Conservation (phyloP, 2,797 vertebrate species). For the Sebastes minor region DNA sequence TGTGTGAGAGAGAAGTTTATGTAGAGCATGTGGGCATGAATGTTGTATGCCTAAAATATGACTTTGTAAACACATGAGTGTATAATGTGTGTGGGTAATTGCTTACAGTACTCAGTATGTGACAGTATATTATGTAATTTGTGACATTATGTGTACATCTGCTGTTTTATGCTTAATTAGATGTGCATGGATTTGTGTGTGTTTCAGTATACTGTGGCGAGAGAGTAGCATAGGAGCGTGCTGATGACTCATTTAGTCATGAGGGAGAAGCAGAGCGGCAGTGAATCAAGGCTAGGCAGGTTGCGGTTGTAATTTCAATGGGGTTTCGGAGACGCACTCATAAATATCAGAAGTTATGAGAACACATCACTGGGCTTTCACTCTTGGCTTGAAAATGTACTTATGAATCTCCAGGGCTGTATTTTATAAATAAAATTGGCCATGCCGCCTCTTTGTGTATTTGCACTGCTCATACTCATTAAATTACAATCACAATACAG, state of each 20-base stretch:
- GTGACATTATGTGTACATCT: constrained; percentile 2
- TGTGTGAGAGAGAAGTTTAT: background rate
- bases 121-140: constrained; percentile 28
- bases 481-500: background rate
- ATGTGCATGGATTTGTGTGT: constrained; percentile 34
- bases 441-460: background rate
- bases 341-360: constrained; percentile 31
- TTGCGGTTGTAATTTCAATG: constrained; percentile 35
- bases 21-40: background rate
- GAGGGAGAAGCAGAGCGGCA: constrained; percentile 42
- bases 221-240: constrained; percentile 9
- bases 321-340: constrained; percentile 24
- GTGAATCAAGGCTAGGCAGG: constrained; percentile 27
- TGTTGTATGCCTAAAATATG: constrained; percentile 15
- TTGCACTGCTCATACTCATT: background rate
- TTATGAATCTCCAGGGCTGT: constrained; percentile 11
- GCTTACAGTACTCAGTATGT: background rate
- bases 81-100: background rate
- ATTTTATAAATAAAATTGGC: constrained; percentile 10
- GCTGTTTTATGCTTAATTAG: constrained; percentile 25
- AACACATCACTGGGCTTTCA: constrained; percentile 12
- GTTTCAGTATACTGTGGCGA: constrained; percentile 18
- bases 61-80: background rate
- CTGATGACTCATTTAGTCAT: constrained; percentile 59
- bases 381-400: constrained; percentile 8